Evolutionary conservation across 2,113 vertebrate species (phyloP).

Genomic region (Calidris pygmaea): DNA sequence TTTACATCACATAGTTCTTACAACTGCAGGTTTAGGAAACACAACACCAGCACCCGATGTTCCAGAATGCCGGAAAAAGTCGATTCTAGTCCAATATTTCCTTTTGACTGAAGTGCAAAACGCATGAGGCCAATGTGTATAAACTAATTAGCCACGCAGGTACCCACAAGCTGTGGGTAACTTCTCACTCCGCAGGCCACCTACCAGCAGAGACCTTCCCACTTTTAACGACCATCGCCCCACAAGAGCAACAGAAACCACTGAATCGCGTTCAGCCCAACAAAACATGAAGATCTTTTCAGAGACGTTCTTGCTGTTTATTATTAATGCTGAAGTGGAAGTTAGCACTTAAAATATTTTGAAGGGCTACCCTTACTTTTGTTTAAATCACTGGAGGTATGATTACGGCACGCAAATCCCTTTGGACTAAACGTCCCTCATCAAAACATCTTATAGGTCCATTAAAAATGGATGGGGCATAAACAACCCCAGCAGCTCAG

Average conservation of each 20-base stretch:
- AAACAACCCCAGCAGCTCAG: slow-evolving; percentile 71
- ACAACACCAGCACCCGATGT: rapidly evolving
- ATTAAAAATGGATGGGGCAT: slow-evolving; percentile 76
- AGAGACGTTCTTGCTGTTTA: slow-evolving; percentile 28
- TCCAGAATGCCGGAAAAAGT: neutral
- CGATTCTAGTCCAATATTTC: neutral
- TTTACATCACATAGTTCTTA: neutral
- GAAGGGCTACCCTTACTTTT: slow-evolving; percentile 62
- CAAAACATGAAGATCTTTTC: slow-evolving; percentile 23
- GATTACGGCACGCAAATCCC: slow-evolving; percentile 61
- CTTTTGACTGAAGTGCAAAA: slow-evolving; percentile 4
- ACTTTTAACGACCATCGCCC: neutral
- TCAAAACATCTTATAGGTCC: slow-evolving; percentile 75
- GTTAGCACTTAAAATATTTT: slow-evolving; percentile 46
- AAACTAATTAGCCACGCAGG: slow-evolving; percentile 21
- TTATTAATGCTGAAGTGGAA: slow-evolving; percentile 50
- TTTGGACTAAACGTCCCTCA: slow-evolving; percentile 56
- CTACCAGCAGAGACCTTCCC: neutral
- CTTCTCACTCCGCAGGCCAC: neutral
- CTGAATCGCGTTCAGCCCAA: neutral
- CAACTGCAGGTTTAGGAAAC: neutral
- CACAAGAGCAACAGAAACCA: neutral
- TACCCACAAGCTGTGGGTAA: neutral
- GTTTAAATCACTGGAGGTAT: slow-evolving; percentile 56
- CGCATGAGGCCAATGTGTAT: neutral